Evolutionary conservation across 2,797 vertebrate species (phyloP).

Genomic region (Heteromormyrus szaboi): DNA sequence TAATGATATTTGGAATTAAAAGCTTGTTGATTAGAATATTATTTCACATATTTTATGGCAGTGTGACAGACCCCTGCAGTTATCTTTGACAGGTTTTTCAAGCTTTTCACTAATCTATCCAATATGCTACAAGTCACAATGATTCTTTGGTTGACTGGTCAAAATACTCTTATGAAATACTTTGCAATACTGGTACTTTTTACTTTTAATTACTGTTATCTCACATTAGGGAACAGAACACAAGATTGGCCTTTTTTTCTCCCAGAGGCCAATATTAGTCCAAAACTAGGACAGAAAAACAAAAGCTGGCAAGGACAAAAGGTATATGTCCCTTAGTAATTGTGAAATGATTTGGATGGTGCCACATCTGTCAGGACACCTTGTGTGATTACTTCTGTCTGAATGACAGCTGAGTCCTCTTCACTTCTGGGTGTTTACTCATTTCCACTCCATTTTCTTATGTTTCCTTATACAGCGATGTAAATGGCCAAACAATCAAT

Average conservation of each 20-base stretch:
- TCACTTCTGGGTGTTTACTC: background rate
- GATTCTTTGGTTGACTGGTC: slow-evolving; percentile 5
- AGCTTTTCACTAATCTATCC: background rate
- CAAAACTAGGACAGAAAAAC: background rate
- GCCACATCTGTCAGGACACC: slow-evolving; percentile 4
- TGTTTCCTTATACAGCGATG: background rate
- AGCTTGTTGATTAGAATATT: slow-evolving; percentile 40
- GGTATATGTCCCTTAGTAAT: background rate
- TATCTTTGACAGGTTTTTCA: background rate
- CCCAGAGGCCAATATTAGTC: background rate
- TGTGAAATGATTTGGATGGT: background rate
- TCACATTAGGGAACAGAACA: background rate
- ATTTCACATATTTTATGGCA: slow-evolving; percentile 21
- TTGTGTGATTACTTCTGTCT: background rate
- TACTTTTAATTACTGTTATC: background rate
- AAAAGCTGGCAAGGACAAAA: background rate
- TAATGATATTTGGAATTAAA: slow-evolving; percentile 50
- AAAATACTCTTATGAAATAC: slow-evolving; percentile 4
- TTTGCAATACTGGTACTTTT: background rate
- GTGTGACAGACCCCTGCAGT: slow-evolving; percentile 16
- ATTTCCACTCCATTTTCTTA: slow-evolving; percentile 10
- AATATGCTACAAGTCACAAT: background rate
- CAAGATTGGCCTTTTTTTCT: background rate
- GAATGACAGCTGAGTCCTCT: slow-evolving; percentile 16
- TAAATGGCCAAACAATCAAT: slow-evolving; percentile 19